phyloP scores from a whole-genome alignment of 2,797 vertebrate species.

The Linurgus olivaceus region DNA sequence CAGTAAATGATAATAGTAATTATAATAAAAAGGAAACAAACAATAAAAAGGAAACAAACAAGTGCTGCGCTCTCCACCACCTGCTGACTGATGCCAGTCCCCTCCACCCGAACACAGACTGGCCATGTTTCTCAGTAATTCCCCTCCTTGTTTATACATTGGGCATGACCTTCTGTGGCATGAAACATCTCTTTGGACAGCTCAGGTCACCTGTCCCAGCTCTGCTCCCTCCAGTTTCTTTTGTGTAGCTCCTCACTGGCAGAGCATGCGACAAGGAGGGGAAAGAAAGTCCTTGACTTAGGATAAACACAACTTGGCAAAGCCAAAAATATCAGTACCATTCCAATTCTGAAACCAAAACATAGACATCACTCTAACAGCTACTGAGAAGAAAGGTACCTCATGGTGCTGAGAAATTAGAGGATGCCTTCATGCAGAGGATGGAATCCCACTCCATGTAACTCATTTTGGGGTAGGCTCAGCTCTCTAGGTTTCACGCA shows the following conservation, averaged over 20 bases:
- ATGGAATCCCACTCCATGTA: neutral
- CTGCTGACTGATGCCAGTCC: neutral
- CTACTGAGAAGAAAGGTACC: neutral
- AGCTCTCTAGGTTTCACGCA: neutral
- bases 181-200: neutral
- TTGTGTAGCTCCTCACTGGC: neutral
- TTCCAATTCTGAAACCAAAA: accelerated
- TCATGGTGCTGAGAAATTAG: neutral
- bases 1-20: neutral
- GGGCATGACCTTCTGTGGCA: neutral
- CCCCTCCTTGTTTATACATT: neutral
- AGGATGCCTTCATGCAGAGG: neutral
- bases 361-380: neutral
- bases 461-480: neutral
- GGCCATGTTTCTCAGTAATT: neutral
- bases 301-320: neutral
- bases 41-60: neutral
- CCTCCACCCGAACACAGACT: accelerated
- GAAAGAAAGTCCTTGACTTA: neutral
- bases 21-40: neutral
- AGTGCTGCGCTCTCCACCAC: accelerated
- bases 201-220: neutral
- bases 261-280: neutral
- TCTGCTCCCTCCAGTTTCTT: neutral
- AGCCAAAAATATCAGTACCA: neutral